Percentiles rank a stretch among this genome's conserved stretches.
phyloP scores from a whole-genome alignment of 2,888 invertebrate species.

The Meliscaeva auricollis region DNA sequence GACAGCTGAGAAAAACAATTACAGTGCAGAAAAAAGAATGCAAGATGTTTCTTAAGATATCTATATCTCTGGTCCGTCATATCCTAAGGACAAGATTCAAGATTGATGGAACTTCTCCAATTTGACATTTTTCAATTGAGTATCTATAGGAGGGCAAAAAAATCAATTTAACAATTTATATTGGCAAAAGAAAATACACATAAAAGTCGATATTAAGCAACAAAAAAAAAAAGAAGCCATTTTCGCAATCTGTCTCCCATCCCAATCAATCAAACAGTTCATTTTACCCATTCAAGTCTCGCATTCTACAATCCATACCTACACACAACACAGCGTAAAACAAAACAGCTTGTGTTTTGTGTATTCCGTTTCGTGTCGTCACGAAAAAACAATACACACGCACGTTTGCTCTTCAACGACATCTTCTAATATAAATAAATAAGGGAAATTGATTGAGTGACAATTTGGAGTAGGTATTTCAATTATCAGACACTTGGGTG shows the following conservation, averaged over 20 bases:
- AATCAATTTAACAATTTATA: constrained; percentile 1
- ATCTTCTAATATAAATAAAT: background rate
- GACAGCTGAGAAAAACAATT: background rate
- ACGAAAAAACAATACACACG: constrained; percentile 37
- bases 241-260: constrained; percentile 31
- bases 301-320: background rate
- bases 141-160: background rate
- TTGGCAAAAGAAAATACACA: background rate
- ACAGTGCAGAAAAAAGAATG: background rate
- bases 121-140: constrained; percentile 28
- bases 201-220: constrained; percentile 1
- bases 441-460: constrained; percentile 63
- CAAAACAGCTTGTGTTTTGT: background rate
- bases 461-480: constrained; percentile 47
- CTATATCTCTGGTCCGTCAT: background rate
- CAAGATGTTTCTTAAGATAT: background rate
- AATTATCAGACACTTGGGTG: constrained; percentile 36
- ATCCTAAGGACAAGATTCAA: constrained; percentile 4
- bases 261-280: constrained; percentile 41
- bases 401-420: background rate
- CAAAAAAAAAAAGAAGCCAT: constrained; percentile 10
- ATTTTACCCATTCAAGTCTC: constrained; percentile 2
- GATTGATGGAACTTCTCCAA: constrained; percentile 17
- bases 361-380: constrained; percentile 23
- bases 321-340: background rate